Evolutionary conservation across 92 coral and sea anemone species (phyloP), one percentile per base, ranked within the genome.

Genomic region (Palythoa caribaeorum): DNA sequence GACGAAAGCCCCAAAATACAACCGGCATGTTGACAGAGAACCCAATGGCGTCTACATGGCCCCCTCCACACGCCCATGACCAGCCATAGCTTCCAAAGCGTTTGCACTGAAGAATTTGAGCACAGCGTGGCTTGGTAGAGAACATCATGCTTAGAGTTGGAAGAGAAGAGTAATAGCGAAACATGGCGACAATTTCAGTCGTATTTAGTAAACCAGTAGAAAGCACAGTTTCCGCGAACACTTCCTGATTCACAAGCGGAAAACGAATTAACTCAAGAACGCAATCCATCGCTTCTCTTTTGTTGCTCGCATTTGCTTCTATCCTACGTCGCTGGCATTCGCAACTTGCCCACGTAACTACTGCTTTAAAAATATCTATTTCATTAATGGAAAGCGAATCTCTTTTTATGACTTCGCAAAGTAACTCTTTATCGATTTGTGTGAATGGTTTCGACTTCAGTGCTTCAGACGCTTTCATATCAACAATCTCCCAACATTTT

Each of bases 401-500:
- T 44, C 86, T 68, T 35, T 81, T 81, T 13, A 81, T 44, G 57
- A 81, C 75, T 11, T 81, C 86, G 35, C 86, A 81, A 21, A 81
- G 76, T 66, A 81, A 2, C 66, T 81, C 76, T 5, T 81, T 81
- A 20, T 81, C 76, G 59, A 81, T 81, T 81, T 71, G 12, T 12
- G 59, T 19, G 44, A 81, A 81, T 16, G 63, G 54, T 65, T 81
- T 44, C n/a, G 86, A 86, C 16, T 63, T 87, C 11, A 90, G 50
- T 69, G 93, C 93, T 73, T 90, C 93, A 37, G 72, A 79, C 9
- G 90, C 39, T 35, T 86, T 83, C 17, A 79, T 77, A 52, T 90
- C 93, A 10, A 90, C 88, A 73, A 72, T 79, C 7, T 86, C 72
- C 93, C 93, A 90, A 59, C 93, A 90, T 38, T 86, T 77, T 54